Conservation (phyloP, 2,888 invertebrate species). For the Pomacea canaliculata region DNA sequence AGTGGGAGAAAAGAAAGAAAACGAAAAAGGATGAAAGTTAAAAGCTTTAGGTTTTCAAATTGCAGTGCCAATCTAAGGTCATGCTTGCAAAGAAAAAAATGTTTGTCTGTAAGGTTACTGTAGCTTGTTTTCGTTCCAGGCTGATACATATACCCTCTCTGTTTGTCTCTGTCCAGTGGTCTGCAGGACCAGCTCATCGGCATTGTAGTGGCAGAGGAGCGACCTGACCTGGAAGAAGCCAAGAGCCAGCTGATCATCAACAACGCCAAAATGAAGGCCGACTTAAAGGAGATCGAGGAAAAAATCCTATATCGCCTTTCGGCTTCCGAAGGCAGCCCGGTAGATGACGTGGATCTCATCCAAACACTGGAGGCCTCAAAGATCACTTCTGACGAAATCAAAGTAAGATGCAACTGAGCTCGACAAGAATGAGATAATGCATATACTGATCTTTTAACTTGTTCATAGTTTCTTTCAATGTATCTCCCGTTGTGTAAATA, state of each 20-base stretch:
- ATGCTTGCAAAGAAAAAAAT: too few species aligned
- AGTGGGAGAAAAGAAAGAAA: too few species aligned
- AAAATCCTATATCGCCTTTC: conserved; percentile 68
- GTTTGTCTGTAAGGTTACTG: too few species aligned
- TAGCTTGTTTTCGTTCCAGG: too few species aligned
- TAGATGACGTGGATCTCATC: conserved; percentile 84
- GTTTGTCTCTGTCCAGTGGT: conserved; percentile 54
- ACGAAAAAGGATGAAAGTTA: too few species aligned
- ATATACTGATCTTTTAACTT: background rate
- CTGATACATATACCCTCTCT: background rate
- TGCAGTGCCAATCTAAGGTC: too few species aligned
- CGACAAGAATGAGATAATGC: background rate
- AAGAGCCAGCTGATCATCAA: conserved; percentile 77
- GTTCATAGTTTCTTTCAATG: background rate
- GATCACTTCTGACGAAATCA: conserved; percentile 69
- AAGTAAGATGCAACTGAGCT: conserved; percentile 43
- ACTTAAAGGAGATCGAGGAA: conserved; percentile 78
- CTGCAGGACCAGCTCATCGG: conserved; percentile 71
- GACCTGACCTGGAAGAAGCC: conserved; percentile 71
- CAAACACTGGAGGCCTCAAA: conserved; percentile 73
- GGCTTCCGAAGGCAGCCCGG: conserved; percentile 79
- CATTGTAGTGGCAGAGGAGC: conserved; percentile 70
- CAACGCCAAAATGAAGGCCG: conserved; percentile 80
- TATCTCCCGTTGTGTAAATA: background rate
- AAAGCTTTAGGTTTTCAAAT: too few species aligned